Evolutionary conservation across 2,888 invertebrate species (phyloP).

Genomic region (Bursaphelenchus okinawaensis): DNA sequence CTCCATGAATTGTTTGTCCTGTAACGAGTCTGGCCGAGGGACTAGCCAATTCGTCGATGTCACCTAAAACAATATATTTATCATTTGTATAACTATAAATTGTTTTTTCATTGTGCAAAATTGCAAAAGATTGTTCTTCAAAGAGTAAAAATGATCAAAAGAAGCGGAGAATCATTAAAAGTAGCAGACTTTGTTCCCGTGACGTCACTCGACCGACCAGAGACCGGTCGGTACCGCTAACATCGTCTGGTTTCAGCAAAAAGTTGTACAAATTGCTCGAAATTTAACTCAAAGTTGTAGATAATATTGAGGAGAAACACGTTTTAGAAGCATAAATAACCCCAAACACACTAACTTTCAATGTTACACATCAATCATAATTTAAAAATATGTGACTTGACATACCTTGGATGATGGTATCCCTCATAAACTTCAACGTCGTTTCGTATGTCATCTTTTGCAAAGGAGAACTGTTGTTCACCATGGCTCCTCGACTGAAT

Average conservation of each 20-base stretch:
- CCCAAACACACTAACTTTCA: too few species aligned
- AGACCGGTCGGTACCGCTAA: neutral
- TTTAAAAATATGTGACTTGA: too few species aligned
- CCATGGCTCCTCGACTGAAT: conserved; percentile 78
- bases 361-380: too few species aligned
- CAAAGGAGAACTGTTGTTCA: conserved; percentile 80
- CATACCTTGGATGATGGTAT: conserved; percentile 69
- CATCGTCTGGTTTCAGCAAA: too few species aligned
- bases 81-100: too few species aligned
- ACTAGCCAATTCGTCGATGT: conserved; percentile 46
- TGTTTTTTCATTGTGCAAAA: conserved; percentile 2
- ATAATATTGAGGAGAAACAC: too few species aligned
- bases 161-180: neutral
- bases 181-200: neutral
- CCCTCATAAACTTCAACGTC: conserved; percentile 76
- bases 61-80: conserved; percentile 44
- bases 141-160: neutral
- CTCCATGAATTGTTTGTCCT: conserved; percentile 47
- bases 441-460: conserved; percentile 99
- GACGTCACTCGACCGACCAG: neutral
- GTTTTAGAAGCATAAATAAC: too few species aligned
- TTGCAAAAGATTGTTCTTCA: neutral
- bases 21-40: conserved; percentile 53
- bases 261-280: too few species aligned
- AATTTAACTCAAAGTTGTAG: too few species aligned